Evolutionary conservation across 1,140 invertebrate species (phyloP).

Genomic region (Aphelenchoides avenae): DNA sequence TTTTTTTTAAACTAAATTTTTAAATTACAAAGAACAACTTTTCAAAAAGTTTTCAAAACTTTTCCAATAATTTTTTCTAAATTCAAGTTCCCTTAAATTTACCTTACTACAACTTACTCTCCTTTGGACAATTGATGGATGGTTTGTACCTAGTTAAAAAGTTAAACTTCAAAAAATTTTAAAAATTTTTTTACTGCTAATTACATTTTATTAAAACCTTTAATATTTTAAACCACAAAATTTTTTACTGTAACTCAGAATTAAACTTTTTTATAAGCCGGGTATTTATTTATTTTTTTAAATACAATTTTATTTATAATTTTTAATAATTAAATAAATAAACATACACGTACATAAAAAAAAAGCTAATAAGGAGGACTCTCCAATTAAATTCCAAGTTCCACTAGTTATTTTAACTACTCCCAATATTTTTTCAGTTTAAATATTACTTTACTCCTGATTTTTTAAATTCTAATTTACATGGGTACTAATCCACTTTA

Average conservation of each 20-base stretch:
- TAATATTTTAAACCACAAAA: conserved; percentile 31
- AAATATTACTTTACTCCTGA: conserved; percentile 14
- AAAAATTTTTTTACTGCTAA: conserved; percentile 43
- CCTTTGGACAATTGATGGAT: conserved; percentile 43
- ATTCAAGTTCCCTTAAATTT: conserved; percentile 34
- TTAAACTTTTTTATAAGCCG: conserved; percentile 31
- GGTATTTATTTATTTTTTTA: conserved; percentile 40
- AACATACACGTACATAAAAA: conserved; percentile 37
- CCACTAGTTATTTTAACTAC: conserved; percentile 40
- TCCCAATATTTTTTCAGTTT: conserved; percentile 41
- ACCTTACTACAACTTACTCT: conserved; percentile 46
- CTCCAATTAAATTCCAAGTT: conserved; percentile 37
- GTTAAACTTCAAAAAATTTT: conserved; percentile 42
- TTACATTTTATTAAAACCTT: conserved; percentile 40
- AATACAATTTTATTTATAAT: conserved; percentile 37
- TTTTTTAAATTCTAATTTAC: too few species aligned
- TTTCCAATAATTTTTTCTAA: conserved; percentile 43
- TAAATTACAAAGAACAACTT: conserved; percentile 34
- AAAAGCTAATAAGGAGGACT: conserved; percentile 36
- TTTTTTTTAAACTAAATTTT: conserved; percentile 46
- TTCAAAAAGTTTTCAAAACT: conserved; percentile 36
- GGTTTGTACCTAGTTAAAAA: conserved; percentile 46
- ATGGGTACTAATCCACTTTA: conserved; percentile 32
- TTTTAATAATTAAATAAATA: conserved; percentile 38
- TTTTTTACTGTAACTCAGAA: conserved; percentile 36